These are phyloP conservation scores for Ethmia dodecea DNA, from an alignment of 2,888 invertebrate genomes.

Conservation along the genomic window DNA sequence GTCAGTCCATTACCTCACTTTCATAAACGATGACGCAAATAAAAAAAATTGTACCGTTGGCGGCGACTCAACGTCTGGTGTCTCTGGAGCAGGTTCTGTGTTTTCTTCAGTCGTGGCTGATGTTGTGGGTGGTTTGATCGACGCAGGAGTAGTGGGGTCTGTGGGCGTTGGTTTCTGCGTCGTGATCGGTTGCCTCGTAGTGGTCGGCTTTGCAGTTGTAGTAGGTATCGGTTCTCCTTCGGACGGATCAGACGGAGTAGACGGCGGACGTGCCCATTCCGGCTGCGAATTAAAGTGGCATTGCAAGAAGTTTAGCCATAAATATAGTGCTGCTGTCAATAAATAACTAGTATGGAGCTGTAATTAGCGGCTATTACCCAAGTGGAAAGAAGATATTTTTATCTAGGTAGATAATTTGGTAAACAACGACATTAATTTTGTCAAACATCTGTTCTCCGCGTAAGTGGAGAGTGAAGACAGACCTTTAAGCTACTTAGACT, in stretches of 20 bases:
- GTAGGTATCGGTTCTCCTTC: slow-evolving; percentile 56
- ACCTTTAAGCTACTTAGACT: too few species aligned
- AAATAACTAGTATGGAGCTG: too few species aligned
- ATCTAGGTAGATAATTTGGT: too few species aligned
- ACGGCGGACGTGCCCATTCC: slow-evolving; percentile 89
- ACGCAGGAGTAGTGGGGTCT: slow-evolving; percentile 31
- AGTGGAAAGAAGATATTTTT: too few species aligned
- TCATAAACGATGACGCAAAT: neutral
- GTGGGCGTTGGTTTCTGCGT: slow-evolving; percentile 26
- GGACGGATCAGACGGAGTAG: slow-evolving; percentile 78
- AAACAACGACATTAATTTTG: slow-evolving; percentile 1
- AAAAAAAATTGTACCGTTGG: slow-evolving; percentile 34
- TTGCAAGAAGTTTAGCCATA: too few species aligned
- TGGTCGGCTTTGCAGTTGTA: slow-evolving; percentile 31
- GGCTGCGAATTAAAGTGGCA: slow-evolving; percentile 81
- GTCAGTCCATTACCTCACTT: neutral
- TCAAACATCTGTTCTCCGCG: too few species aligned
- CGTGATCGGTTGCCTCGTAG: slow-evolving; percentile 32
- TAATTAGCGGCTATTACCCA: too few species aligned
- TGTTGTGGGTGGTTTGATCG: slow-evolving; percentile 5
- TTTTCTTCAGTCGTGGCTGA: slow-evolving; percentile 5
- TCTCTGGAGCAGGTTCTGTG: slow-evolving; percentile 6
- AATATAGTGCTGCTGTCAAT: too few species aligned
- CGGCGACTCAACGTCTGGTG: slow-evolving; percentile 35
- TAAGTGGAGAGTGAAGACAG: too few species aligned